These are phyloP conservation scores for Episyrphus balteatus DNA, from an alignment of 1,140 invertebrate species.

Conservation along the genomic window DNA sequence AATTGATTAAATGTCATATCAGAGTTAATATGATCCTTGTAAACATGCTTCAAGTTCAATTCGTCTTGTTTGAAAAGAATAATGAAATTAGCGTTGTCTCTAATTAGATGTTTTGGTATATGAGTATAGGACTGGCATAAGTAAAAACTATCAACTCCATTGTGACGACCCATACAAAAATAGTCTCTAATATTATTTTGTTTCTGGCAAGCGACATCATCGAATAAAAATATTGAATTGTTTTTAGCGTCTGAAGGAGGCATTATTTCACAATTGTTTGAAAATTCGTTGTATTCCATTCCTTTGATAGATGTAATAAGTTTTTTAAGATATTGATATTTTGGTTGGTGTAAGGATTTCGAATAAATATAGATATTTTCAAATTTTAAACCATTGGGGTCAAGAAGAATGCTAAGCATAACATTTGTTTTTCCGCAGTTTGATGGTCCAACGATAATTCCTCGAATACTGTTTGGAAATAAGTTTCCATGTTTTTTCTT, in stretches of 20 bases:
- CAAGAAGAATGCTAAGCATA: constrained; percentile 19
- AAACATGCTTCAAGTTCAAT: constrained; percentile 36
- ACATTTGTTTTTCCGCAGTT: constrained; percentile 35
- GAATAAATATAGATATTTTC: constrained; percentile 36
- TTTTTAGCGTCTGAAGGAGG: constrained; percentile 11
- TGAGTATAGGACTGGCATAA: constrained; percentile 32
- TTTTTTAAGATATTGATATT: constrained; percentile 23
- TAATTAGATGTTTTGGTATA: constrained; percentile 36
- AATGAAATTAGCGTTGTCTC: constrained; percentile 36
- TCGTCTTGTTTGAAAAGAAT: constrained; percentile 37
- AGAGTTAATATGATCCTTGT: constrained; percentile 31
- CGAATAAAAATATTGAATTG: constrained; percentile 34
- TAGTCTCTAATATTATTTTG: constrained; percentile 28
- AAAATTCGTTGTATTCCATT: constrained; percentile 19
- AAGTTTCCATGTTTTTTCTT: constrained; percentile 4
- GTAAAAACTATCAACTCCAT: constrained; percentile 28
- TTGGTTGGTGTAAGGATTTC: constrained; percentile 31
- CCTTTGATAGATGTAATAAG: constrained; percentile 18
- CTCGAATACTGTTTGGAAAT: constrained; percentile 13
- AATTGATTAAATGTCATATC: constrained; percentile 31
- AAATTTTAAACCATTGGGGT: constrained; percentile 27
- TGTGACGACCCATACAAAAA: constrained; percentile 35
- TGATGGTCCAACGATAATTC: constrained; percentile 20
- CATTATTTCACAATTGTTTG: constrained; percentile 22
- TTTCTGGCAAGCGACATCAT: constrained; percentile 33